Evolutionary conservation across 2,888 invertebrate species (phyloP).

Genomic region (Drosophila cognata): DNA sequence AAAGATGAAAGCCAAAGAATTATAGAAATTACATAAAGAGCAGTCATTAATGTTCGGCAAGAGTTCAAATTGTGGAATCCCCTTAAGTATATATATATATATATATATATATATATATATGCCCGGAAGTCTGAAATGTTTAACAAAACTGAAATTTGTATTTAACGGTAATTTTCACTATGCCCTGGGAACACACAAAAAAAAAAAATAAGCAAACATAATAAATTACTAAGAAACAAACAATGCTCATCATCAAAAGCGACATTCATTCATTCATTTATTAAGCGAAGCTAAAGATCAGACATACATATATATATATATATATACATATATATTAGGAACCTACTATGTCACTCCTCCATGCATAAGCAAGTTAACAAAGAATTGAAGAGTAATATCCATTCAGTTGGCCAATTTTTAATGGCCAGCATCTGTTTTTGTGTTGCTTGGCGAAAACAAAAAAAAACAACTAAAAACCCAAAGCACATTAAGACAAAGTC

Average conservation of each 20-base stretch:
- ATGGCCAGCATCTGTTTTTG: background rate
- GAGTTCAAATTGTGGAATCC: constrained; percentile 13
- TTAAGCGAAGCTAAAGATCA: background rate
- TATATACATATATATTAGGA: background rate
- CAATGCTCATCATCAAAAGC: background rate
- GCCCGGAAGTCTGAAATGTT: background rate
- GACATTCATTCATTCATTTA: background rate
- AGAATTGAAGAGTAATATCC: background rate
- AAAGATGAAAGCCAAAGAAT: constrained; percentile 8
- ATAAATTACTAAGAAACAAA: background rate
- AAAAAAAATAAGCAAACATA: background rate
- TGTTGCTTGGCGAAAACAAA: background rate
- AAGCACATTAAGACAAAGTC: constrained; percentile 3
- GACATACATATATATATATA: background rate
- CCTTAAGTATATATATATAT: background rate
- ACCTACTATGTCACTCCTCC: background rate
- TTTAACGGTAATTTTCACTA: background rate
- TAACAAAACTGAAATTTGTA: background rate
- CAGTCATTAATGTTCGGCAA: constrained; percentile 6
- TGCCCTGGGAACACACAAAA: background rate
- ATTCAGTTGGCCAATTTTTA: constrained; percentile 1
- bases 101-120: background rate
- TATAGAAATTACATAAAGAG: constrained; percentile 22
- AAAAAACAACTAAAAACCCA: background rate
- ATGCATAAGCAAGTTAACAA: background rate